Conservation (phyloP, 1,140 invertebrate genomes). For the Panulirus ornatus region DNA sequence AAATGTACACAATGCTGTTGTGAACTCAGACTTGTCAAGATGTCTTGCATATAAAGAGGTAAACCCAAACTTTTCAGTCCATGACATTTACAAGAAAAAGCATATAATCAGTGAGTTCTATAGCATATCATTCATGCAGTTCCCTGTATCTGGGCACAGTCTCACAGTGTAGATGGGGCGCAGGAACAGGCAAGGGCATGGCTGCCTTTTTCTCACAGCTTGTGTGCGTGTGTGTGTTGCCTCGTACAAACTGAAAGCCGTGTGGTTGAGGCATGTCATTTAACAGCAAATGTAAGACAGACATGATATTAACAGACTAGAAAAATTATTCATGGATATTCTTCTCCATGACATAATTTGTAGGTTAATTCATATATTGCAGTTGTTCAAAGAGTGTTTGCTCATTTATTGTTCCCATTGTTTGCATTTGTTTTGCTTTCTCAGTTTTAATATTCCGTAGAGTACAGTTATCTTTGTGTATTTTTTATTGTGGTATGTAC, state of each 20-base stretch:
- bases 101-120: neutral
- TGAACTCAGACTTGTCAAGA: neutral
- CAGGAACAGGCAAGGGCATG: neutral
- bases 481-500: too few species aligned
- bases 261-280: slow-evolving; percentile 33
- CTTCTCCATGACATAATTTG: too few species aligned
- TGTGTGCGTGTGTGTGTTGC: neutral
- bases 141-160: neutral
- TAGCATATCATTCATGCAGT: neutral
- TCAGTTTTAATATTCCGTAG: too few species aligned
- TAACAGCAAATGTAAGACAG: neutral
- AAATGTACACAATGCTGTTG: neutral
- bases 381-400: too few species aligned
- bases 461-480: too few species aligned
- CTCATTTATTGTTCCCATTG: too few species aligned
- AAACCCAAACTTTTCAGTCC: too few species aligned
- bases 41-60: slow-evolving; percentile 1
- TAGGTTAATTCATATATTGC: too few species aligned
- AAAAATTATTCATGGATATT: neutral
- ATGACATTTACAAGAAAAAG: neutral
- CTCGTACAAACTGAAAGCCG: neutral
- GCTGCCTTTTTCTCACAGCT: neutral
- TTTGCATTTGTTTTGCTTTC: too few species aligned
- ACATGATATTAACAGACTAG: neutral
- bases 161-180: neutral